Conservation (phyloP, 2,113 vertebrate species). For the Syrrhaptes paradoxus region DNA sequence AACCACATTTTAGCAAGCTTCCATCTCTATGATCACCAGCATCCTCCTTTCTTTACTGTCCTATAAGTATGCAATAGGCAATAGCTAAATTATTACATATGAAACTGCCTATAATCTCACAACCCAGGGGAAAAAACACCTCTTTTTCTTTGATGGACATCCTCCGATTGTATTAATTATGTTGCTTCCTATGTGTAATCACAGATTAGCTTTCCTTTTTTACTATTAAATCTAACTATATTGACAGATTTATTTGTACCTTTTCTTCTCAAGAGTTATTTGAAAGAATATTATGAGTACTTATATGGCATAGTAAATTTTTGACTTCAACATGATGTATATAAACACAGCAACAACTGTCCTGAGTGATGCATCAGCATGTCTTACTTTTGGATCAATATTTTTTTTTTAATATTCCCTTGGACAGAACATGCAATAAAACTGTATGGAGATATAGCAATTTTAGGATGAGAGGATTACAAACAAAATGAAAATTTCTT, state of each 20-base stretch:
- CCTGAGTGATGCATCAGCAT: neutral
- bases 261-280: neutral
- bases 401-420: neutral
- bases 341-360: neutral
- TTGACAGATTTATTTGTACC: neutral
- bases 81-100: neutral
- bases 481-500: neutral
- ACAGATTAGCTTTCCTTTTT: neutral
- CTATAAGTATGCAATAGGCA: neutral
- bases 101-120: neutral
- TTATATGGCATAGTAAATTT: neutral
- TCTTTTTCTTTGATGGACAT: neutral
- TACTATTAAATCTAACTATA: neutral
- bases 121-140: accelerated
- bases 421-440: neutral
- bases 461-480: neutral
- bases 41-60: neutral
- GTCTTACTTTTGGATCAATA: neutral
- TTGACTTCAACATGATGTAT: neutral
- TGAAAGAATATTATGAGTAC: neutral
- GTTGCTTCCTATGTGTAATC: neutral
- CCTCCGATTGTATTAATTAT: neutral
- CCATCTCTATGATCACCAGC: neutral
- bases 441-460: neutral
- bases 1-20: neutral